A percentile compares a stretch with the other conserved stretches of the same genome.
These are phyloP conservation scores for Gasterosteus nipponicus DNA, from an alignment of 2,113 vertebrate species.

Conservation along the genomic window DNA sequence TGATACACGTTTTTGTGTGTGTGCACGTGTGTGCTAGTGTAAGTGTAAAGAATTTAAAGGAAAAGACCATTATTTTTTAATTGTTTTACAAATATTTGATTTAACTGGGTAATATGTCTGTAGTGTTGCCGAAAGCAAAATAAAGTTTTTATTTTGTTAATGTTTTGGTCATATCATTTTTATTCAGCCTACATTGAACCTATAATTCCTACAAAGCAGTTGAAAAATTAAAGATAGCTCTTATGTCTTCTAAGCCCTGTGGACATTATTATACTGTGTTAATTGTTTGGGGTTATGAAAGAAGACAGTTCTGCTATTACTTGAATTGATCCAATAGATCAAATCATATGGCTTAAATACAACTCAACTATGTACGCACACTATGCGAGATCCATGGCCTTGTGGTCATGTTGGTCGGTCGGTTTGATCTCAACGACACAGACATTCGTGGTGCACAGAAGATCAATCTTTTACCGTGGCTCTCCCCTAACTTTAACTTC, in stretches of 20 bases:
- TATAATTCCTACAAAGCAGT: neutral
- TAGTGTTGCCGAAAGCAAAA: neutral
- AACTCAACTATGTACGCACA: no score
- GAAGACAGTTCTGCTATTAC: no score
- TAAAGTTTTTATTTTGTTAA: neutral
- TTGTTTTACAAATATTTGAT: neutral
- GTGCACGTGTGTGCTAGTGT: neutral
- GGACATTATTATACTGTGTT: no score
- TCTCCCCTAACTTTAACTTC: neutral
- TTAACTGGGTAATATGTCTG: neutral
- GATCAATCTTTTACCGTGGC: neutral
- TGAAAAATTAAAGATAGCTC: no score
- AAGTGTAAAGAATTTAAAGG: neutral
- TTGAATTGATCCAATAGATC: no score
- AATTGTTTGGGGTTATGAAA: no score
- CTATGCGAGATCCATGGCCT: no score
- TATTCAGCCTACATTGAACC: neutral
- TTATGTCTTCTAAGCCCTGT: no score
- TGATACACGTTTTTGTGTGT: slow-evolving; percentile 47
- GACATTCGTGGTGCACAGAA: neutral
- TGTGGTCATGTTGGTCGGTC: no score
- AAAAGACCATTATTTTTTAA: neutral
- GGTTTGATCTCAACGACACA: neutral
- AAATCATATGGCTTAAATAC: no score
- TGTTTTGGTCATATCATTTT: neutral